Evolutionary conservation across 37 sponge, comb jelly and placozoan species (phyloP).

Genomic region (Eunapius fragilis): DNA sequence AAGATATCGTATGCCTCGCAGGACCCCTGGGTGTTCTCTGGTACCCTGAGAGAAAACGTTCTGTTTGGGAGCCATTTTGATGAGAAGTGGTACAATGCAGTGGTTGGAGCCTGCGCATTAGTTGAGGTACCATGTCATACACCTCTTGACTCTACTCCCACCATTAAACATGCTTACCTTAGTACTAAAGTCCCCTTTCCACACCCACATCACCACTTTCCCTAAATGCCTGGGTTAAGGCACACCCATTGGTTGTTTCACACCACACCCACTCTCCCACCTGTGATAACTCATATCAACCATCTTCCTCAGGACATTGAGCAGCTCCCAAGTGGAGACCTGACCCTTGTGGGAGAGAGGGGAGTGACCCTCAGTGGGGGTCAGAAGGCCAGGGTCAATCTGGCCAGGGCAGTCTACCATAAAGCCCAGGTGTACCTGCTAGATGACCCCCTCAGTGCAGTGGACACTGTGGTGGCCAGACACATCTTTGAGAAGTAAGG

Average conservation of each 20-base stretch:
- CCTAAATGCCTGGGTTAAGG: too few species aligned
- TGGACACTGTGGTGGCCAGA: slow-evolving; percentile 77
- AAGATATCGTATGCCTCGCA: slow-evolving; percentile 66
- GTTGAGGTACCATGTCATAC: slow-evolving; percentile 37
- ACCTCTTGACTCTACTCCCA: too few species aligned
- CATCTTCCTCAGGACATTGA: slow-evolving; percentile 60
- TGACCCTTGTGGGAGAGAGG: slow-evolving; percentile 87
- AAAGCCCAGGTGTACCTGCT: slow-evolving; percentile 79
- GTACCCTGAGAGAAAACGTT: slow-evolving; percentile 76
- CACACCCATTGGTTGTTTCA: too few species aligned
- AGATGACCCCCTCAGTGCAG: slow-evolving; percentile 92
- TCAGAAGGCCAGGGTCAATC: slow-evolving; percentile 91
- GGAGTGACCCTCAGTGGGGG: slow-evolving; percentile 96
- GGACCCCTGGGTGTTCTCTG: slow-evolving; percentile 79
- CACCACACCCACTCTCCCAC: too few species aligned
- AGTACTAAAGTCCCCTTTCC: not conserved
- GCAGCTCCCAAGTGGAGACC: slow-evolving; percentile 70
- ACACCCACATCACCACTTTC: not conserved
- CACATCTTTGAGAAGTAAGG: slow-evolving; percentile 76
- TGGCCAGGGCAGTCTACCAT: slow-evolving; percentile 86
- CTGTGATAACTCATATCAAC: not conserved
- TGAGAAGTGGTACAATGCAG: slow-evolving; percentile 42
- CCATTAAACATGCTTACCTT: too few species aligned
- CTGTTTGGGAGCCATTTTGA: slow-evolving; percentile 56
- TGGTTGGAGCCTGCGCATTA: slow-evolving; percentile 63